Conservation (phyloP, 2,888 invertebrate genomes). For the Agrochola lota region DNA sequence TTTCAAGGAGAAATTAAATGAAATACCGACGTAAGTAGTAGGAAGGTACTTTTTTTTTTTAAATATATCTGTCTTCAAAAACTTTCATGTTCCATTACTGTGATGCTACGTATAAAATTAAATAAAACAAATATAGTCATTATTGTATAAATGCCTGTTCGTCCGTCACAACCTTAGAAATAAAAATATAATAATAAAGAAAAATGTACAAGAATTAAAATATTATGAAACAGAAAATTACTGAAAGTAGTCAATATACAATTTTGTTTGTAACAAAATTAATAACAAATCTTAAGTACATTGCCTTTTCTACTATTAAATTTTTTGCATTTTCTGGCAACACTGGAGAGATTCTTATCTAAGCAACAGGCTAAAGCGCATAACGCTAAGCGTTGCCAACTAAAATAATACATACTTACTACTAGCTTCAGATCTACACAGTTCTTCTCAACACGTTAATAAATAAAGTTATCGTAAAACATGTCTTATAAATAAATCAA, state of each 20-base stretch:
- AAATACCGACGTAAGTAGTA: too few relatives aligned
- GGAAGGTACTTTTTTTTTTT: neutral
- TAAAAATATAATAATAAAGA: conserved; percentile 67
- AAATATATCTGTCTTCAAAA: conserved; percentile 24
- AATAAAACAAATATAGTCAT: conserved; percentile 36
- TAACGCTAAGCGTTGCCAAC: conserved; percentile 41
- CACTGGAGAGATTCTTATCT: conserved; percentile 65
- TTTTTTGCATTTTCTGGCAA: conserved; percentile 62
- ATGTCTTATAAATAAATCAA: conserved; percentile 58
- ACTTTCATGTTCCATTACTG: conserved; percentile 5
- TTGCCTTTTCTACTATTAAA: conserved; percentile 70
- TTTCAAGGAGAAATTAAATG: neutral
- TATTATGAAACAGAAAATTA: conserved; percentile 60
- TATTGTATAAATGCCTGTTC: conserved; percentile 69
- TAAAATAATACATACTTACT: conserved; percentile 58
- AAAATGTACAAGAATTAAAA: conserved; percentile 67
- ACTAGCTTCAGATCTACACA: conserved; percentile 65
- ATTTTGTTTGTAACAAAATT: conserved; percentile 69
- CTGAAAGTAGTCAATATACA: conserved; percentile 50
- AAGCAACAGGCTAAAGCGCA: conserved; percentile 56
- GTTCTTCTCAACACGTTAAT: conserved; percentile 63
- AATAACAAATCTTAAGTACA: conserved; percentile 78
- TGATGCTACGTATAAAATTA: conserved; percentile 30
- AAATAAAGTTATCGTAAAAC: conserved; percentile 64
- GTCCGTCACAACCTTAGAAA: conserved; percentile 78